phyloP scores from a whole-genome alignment of 2,888 invertebrate species.

The Agrotis clavis region DNA sequence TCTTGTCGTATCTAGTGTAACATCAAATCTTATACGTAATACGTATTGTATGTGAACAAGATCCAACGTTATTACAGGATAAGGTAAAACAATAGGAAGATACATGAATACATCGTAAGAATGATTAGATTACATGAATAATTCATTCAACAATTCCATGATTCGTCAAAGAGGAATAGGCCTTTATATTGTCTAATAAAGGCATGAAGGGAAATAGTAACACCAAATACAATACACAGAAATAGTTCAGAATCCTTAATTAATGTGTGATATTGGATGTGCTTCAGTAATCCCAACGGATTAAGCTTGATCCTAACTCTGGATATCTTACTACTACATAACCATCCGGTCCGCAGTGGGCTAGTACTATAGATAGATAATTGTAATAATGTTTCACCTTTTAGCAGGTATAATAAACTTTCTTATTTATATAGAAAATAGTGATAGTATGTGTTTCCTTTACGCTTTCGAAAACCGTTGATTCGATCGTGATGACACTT shows the following conservation, averaged over 20 bases:
- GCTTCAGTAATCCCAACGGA: slow-evolving; percentile 42
- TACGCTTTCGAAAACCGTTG: no score
- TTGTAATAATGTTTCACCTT: neutral
- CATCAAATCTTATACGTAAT: slow-evolving; percentile 52
- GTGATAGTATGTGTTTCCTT: no score
- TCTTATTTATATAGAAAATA: no score
- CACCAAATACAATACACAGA: neutral
- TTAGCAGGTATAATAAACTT: neutral
- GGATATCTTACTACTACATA: slow-evolving; percentile 15
- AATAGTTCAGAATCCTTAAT: slow-evolving; percentile 34
- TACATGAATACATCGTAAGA: slow-evolving; percentile 17
- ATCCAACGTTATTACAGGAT: slow-evolving; percentile 4
- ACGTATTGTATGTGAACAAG: slow-evolving; percentile 36
- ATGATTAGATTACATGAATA: slow-evolving; percentile 48
- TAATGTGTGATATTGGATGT: slow-evolving; percentile 46
- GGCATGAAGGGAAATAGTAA: slow-evolving; percentile 5
- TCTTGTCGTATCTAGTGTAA: slow-evolving; percentile 53
- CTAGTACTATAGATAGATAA: neutral
- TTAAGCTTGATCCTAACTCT: slow-evolving; percentile 40
- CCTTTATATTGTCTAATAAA: neutral
- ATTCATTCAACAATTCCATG: slow-evolving; percentile 25
- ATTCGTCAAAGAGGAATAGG: slow-evolving; percentile 25
- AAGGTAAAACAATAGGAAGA: slow-evolving; percentile 32
- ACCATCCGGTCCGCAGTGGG: neutral
- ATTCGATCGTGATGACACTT: no score